phyloP scores from a whole-genome alignment of 1,140 invertebrate species.

The Parasteatoda tepidariorum region DNA sequence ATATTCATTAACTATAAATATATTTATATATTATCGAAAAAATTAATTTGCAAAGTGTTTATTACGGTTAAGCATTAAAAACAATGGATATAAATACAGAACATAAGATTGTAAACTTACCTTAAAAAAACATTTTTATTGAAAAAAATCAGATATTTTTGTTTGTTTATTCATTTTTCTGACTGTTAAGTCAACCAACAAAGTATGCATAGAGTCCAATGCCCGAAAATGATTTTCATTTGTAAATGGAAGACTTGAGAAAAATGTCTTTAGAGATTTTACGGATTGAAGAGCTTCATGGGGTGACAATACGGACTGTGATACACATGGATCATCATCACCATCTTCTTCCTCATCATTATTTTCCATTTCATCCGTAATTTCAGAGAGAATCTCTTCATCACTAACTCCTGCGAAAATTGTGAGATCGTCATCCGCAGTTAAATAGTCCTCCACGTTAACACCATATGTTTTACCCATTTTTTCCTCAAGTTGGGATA shows the following conservation, averaged over 20 bases:
- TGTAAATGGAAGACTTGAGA: too few species aligned
- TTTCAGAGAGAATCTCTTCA: not conserved
- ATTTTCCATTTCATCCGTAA: not conserved
- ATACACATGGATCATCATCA: not conserved
- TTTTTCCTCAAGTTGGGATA: slow-evolving; percentile 6
- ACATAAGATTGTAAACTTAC: too few species aligned
- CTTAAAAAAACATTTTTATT: too few species aligned
- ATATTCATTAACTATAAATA: too few species aligned
- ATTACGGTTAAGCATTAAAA: too few species aligned
- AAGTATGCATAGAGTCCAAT: not conserved
- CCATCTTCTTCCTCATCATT: not conserved
- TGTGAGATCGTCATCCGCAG: not conserved
- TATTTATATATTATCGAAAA: too few species aligned
- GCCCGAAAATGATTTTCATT: too few species aligned
- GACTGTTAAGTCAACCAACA: slow-evolving; percentile 3
- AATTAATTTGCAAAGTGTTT: too few species aligned
- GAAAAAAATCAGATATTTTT: not conserved
- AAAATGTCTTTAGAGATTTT: too few species aligned
- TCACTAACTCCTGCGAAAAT: not conserved
- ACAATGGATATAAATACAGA: too few species aligned
- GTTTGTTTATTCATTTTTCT: slow-evolving; percentile 4
- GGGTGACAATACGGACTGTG: too few species aligned
- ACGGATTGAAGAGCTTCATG: too few species aligned
- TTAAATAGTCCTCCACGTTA: slow-evolving; percentile 2
- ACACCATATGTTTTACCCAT: not conserved